Evolutionary conservation across 1,140 invertebrate genomes (phyloP), one percentile per base, ranked within the genome.

Genomic region (Pseudobourletiella spinata): DNA sequence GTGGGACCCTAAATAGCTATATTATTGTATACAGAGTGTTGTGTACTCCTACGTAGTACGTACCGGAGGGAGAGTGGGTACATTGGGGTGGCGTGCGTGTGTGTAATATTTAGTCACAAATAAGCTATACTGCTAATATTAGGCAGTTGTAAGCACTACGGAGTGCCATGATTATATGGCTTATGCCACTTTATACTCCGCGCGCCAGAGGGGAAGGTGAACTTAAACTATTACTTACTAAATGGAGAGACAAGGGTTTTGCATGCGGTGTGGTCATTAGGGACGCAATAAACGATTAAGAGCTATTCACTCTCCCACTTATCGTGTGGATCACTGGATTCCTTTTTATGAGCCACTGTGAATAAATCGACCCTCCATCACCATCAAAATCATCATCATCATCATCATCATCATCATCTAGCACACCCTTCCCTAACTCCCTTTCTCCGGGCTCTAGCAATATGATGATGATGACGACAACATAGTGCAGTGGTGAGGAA

Each of bases 221-320:
- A 54, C 50, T 6, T 54, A 54, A 30, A 30, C 50, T 54, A 54
- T 54, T 54, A 54, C 20, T 25, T 25, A 30, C 50, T 54, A 54
- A 54, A 54, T 54, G 50, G 14, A 54, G 24, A 48, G 24, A 54
- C 50, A 54, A 26, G 50, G 20, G 24, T 54, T 54, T 54, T 54
- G 50, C 50, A 54, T 54, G 50, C 50, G 50, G 24, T 28, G 8
- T 30, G 11, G 28, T 54, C 50, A 54, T 54, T 54, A 28, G 16
- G 15, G 28, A 54, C 50, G 28, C 50, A 16, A 26, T 15, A 48
- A 48, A 48, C 46, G 46, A 48, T 48, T 48, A 48, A 48, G 24
- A 48, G 16, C 46, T 48, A 48, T 48, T 48, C 16, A 48, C 11
- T 39, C 8, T n/a, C 11, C 46, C 46, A 48, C 46, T 48, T 48